Percentiles rank a stretch among this genome's conserved stretches.
Evolutionary conservation across 2,113 vertebrate genomes (phyloP).

Genomic region (Rhinolophus sinicus): DNA sequence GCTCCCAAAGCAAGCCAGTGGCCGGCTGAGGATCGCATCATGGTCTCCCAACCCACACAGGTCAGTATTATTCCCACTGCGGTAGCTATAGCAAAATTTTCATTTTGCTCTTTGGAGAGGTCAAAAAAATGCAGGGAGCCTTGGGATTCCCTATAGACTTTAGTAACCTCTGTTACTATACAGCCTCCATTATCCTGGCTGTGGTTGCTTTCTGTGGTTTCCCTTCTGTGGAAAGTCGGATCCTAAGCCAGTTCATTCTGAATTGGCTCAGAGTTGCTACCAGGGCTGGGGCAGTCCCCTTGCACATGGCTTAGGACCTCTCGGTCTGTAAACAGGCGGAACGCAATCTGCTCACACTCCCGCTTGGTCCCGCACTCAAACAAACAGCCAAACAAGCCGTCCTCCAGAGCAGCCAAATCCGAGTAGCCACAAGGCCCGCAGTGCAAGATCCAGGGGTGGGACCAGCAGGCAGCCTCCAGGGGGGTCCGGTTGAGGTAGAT

Average conservation of each 20-base stretch:
- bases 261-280: neutral
- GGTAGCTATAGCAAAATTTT: neutral
- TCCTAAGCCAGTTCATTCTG: neutral
- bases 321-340: slow-evolving; percentile 78
- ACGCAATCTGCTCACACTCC: slow-evolving; percentile 82
- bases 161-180: neutral
- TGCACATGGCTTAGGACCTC: slow-evolving; percentile 64
- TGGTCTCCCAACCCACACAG: neutral
- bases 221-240: neutral
- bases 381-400: slow-evolving; percentile 90
- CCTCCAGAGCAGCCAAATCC: slow-evolving; percentile 89
- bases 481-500: slow-evolving; percentile 91
- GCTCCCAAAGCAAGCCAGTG: neutral
- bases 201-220: neutral
- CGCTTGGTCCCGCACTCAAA: slow-evolving; percentile 89
- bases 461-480: slow-evolving; percentile 84
- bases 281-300: neutral
- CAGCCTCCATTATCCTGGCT: neutral
- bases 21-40: neutral
- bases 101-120: slow-evolving; percentile 8
- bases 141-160: neutral
- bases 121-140: neutral
- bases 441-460: slow-evolving; percentile 88
- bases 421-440: slow-evolving; percentile 93
- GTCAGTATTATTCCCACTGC: neutral